Evolutionary conservation across 2,888 invertebrate species (phyloP).

Genomic region (Barypeithes pellucidus): DNA sequence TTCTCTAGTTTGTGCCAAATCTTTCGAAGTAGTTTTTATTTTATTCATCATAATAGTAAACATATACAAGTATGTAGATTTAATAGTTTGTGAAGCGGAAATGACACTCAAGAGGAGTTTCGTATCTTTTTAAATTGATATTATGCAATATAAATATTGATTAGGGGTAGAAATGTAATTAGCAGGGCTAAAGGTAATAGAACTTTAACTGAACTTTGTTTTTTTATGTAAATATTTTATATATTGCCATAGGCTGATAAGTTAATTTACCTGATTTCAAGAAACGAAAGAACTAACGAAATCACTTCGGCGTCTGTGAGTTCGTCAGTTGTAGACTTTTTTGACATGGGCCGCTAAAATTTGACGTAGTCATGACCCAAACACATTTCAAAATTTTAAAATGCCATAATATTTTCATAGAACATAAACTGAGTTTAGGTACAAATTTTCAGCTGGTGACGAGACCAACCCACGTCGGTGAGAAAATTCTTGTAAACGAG

Average conservation of each 20-base stretch:
- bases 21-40: no score
- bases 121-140: not conserved
- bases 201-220: not conserved
- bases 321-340: no score
- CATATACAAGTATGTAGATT: not conserved
- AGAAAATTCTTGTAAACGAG: not conserved
- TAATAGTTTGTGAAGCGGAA: not conserved
- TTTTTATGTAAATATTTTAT: not conserved
- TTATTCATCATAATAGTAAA: not conserved
- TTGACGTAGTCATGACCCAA: no score
- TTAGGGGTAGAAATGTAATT: not conserved
- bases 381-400: not conserved
- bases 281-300: no score
- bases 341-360: no score
- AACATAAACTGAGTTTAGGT: conserved; percentile 2
- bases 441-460: not conserved
- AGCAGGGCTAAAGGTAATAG: not conserved
- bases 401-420: not conserved
- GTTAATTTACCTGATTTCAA: no score
- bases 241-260: no score
- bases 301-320: no score
- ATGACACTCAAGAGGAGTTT: not conserved
- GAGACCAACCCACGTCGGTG: not conserved
- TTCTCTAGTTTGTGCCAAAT: no score
- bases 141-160: conserved; percentile 4